Evolutionary conservation across 2,113 vertebrate species (phyloP).

Genomic region (Pogona vitticeps): DNA sequence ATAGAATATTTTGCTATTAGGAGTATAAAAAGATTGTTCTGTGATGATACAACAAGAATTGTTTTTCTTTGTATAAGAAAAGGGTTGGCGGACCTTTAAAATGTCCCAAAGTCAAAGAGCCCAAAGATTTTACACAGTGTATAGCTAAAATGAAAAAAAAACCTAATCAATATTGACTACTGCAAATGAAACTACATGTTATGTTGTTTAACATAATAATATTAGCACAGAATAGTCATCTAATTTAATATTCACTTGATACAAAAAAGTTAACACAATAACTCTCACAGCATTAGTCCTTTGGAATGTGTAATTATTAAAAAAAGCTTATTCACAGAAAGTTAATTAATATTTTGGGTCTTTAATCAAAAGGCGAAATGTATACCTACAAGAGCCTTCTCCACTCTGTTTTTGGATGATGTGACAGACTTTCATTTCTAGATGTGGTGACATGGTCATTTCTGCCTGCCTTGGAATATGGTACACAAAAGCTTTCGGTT

Average conservation of each 20-base stretch:
- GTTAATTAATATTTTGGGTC: slow-evolving; percentile 37
- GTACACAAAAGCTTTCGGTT: no score
- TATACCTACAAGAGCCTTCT: slow-evolving; percentile 4
- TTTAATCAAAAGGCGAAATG: slow-evolving; percentile 5
- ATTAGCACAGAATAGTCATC: slow-evolving; percentile 18
- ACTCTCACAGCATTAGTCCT: slow-evolving; percentile 1
- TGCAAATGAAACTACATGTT: background rate
- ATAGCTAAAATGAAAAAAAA: slow-evolving; percentile 54
- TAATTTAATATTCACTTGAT: slow-evolving; percentile 29
- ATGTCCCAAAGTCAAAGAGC: slow-evolving; percentile 39
- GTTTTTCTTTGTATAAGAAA: slow-evolving; percentile 16
- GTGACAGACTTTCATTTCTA: background rate
- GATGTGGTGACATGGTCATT: background rate
- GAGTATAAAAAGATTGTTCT: background rate
- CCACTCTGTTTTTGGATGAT: background rate
- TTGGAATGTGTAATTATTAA: slow-evolving; percentile 35
- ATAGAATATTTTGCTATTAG: background rate
- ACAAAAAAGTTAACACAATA: slow-evolving; percentile 16
- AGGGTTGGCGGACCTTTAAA: background rate
- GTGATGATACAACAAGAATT: background rate
- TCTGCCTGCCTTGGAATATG: background rate
- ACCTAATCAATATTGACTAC: slow-evolving; percentile 37
- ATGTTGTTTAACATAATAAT: slow-evolving; percentile 33
- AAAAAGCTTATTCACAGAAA: background rate
- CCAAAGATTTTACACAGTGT: slow-evolving; percentile 26